Base-by-base conservation (phyloP, 30 jellyfish, hydroid and myxozoan genomes). In the Aurelia sp. region DNA sequence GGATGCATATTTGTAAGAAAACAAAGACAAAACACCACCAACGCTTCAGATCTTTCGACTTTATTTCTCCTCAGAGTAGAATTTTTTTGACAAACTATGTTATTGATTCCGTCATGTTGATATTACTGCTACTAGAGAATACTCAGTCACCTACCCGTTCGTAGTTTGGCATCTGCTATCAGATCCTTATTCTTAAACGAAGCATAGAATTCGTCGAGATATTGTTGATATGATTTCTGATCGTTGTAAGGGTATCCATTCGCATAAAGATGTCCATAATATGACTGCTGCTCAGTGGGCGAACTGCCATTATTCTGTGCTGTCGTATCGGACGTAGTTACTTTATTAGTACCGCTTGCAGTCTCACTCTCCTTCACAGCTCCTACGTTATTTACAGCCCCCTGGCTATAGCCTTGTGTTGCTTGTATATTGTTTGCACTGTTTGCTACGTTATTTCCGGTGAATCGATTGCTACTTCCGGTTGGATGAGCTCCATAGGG, bases 201-300 rank as follows among this genome's bases (percentile, higher is more conserved):
- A 44, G 79, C 82, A 44, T 84, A 84, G 27, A 31, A 84, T 17
- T 73, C 64, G 74, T 63, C 63, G 62, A 84, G 50, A 62, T 84
- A 84, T 18, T 84, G 87, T 62, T 71, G 74, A 74, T 84, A 84
- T 21, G 81, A 58, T 60, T 84, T 22, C 77, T 61, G 27, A 40
- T 84, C 82, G 20, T 73, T 63, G 60, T 71, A 84, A 27, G 93
- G 93, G 62, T 62, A 84, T 27, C 81, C 93, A 41, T 76, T 76
- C 22, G 73, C 40, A 37, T 76, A 58, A 1, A 33, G 31, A 6
- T 9, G 22, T 13, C 76, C 86, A 50, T 27, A 18, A 30, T 76
- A 74, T 4, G 85, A 58, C 13, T 30, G 62, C 30, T 59, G 66
- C 3, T 40, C 33, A 17, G 69, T 59, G 15, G 69, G 31, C 40